phyloP scores from a whole-genome alignment of 2,888 invertebrate species.

The Ferrisia virgata region DNA sequence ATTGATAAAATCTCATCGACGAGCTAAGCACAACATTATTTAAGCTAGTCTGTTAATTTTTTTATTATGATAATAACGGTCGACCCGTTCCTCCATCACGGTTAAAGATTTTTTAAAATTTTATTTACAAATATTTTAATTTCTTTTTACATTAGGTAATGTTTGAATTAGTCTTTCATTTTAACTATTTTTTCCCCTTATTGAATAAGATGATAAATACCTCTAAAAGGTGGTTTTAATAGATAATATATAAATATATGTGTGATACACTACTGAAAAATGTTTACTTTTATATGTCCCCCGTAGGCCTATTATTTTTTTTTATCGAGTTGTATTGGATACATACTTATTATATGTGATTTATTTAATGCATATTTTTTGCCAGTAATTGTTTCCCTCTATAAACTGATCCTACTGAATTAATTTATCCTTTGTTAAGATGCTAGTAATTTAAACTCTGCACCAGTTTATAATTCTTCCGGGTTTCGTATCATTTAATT shows the following conservation, averaged over 20 bases:
- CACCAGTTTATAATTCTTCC: background rate
- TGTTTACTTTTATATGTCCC: too few relatives aligned
- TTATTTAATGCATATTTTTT: background rate
- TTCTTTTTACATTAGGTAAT: background rate
- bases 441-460: background rate
- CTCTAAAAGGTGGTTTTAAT: background rate
- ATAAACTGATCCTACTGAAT: background rate
- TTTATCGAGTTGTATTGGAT: too few relatives aligned
- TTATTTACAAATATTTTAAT: background rate
- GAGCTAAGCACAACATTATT: background rate
- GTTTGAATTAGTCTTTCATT: background rate
- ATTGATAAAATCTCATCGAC: background rate
- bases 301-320: too few relatives aligned
- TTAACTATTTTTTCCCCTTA: background rate
- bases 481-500: background rate
- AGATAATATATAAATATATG: background rate
- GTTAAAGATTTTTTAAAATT: background rate
- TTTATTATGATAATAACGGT: background rate
- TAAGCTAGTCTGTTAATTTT: conserved; percentile 9
- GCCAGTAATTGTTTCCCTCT: background rate
- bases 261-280: background rate
- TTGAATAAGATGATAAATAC: background rate
- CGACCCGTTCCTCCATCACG: background rate
- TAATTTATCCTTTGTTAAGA: background rate
- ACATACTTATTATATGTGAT: background rate